Base-by-base conservation (phyloP, 2,797 vertebrate species). In the Tolypeutes matacus region DNA sequence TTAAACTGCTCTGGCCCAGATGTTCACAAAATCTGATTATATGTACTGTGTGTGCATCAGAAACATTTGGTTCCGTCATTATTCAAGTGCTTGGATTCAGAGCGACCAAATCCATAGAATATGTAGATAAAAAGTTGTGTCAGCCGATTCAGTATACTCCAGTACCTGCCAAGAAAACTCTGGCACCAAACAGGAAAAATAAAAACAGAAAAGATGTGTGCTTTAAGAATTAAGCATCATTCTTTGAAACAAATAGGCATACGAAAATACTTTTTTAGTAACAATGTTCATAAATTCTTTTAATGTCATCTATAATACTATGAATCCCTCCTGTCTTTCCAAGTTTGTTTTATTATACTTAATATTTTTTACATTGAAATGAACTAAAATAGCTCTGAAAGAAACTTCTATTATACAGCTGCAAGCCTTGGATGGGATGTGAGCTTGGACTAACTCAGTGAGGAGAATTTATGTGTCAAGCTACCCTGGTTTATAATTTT, bases 351-450 rank as follows among this genome's bases (percentile, higher is more conserved):
- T 82, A 80, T 94, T 83, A 72, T 34, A 70, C 21, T 69, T 72
- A 69, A 73, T 77, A 51, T 58, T 69, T 73, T 88, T 95, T 70
- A 85, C 15, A 91, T 88, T 91, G 84, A 86, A 87, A 93, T 94
- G 65, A 86, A 89, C 81, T 92, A 62, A 92, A 93, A 93, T 97
- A 97, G 93, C 88, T 75, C 75, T 91, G 80, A 92, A 95, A 95
- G 64, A 92, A 82, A 67, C 27, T 69, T 93, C 62, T 76, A 70
- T 82, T 78, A 58, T 72, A 46, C 3, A 88, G 93, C 87, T 88
- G 77, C 86, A 88, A 53, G 60, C 13, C 29, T 53, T 92, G 65
- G 60, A 95, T 25, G 31, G 93, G 60, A 86, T 80, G 64, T 39
- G 46, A 73, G 42, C 78, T 86, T 75, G 46, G 83, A 13, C 42